Evolutionary conservation across 2,888 invertebrate species (phyloP), one percentile per base, ranked within the genome.

Genomic region (Amphipyra tragopoginis): DNA sequence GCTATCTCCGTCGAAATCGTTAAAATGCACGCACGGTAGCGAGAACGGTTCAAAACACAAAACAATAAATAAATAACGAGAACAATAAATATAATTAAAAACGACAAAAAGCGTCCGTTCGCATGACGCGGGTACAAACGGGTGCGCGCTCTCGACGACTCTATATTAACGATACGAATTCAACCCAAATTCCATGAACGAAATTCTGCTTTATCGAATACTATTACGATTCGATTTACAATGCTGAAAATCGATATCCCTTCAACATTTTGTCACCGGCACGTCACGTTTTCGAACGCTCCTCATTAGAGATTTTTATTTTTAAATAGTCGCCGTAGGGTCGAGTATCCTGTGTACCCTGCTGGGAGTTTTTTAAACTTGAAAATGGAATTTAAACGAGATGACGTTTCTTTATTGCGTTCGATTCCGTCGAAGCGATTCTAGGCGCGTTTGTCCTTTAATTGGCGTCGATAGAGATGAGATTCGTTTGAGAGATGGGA

Each of bases 71-170:
- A 93, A 92, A 92, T 93, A 93, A 92, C 86, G 88, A 91, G 89
- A 92, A 93, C 93, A 92, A 93, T 93, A 93, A 93, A 93, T 93
- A 93, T 93, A 93, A 93, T 93, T 93, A 93, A 93, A 91, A 90
- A 90, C 90, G 90, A 93, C 90, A 93, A 94, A 93, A 92, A 93
- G 90, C 90, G 90, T 89, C 89, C 90, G 90, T 91, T 91, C 89
- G 83, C 90, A 90, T 88, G 91, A 90, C 90, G 92, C 88, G 83
- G 90, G 89, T 88, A 90, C 90, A 87, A 90, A 89, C 90, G 86
- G 90, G 82, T 87, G 89, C 87, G 89, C 88, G 86, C 84, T 84
- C 85, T 78, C 86, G 87, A 92, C 90, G 91, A 91, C 92, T 93
- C 87, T 91, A 92, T 92, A 90, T 86, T 86, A 87, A 86, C 87